phyloP scores from a whole-genome alignment of 2,113 vertebrate species.

The Phylloscopus trochilus region DNA sequence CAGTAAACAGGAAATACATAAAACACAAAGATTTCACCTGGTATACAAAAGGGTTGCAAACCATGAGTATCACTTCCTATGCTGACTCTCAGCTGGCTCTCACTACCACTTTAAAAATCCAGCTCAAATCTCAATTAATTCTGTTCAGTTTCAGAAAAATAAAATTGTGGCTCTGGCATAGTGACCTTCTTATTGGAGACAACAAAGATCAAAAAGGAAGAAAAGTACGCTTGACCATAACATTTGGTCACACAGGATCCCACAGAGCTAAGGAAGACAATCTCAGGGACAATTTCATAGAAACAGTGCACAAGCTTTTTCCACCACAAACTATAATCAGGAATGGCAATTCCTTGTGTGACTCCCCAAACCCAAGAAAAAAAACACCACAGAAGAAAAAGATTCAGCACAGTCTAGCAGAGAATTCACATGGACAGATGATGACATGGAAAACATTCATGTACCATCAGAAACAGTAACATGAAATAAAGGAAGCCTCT shows the following conservation, averaged over 20 bases:
- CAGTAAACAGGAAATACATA: neutral
- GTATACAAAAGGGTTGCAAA: neutral
- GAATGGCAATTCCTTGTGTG: neutral
- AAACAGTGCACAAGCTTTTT: neutral
- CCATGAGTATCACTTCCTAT: neutral
- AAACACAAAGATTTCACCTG: neutral
- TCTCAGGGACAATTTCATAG: neutral
- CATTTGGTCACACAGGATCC: neutral
- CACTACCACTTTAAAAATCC: neutral
- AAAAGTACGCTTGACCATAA: neutral
- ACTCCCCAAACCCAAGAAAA: neutral
- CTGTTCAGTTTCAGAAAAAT: neutral
- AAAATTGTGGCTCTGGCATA: neutral
- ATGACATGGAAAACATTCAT: neutral
- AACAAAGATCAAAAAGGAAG: neutral
- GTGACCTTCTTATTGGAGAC: neutral
- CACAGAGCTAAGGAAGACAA: neutral
- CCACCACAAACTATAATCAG: neutral
- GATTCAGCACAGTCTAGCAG: neutral
- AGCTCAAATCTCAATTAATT: neutral
- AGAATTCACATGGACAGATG: neutral
- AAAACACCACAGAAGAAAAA: neutral
- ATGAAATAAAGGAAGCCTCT: neutral
- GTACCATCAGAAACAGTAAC: neutral
- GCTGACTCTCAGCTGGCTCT: neutral